These are phyloP conservation scores for Oasisia sp. DNA, from an alignment of 2,888 invertebrate species.

Conservation along the genomic window DNA sequence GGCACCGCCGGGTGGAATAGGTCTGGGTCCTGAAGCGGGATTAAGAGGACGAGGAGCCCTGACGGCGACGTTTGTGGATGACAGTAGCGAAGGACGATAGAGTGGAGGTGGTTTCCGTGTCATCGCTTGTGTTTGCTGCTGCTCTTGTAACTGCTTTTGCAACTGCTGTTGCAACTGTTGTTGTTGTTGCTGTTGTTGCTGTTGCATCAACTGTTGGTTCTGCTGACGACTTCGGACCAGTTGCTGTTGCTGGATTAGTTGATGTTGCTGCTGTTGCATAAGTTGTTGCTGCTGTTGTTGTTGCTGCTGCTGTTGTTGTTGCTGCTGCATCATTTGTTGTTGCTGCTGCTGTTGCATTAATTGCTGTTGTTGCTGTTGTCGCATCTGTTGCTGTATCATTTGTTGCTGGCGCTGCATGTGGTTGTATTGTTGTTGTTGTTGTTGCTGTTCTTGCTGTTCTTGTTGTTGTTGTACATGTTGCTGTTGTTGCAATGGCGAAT, in stretches of 20 bases:
- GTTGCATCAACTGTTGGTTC: neutral
- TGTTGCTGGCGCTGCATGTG: constrained; percentile 24
- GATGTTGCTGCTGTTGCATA: too few relatives aligned
- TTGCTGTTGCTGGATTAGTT: neutral
- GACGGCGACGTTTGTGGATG: neutral
- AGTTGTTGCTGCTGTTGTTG: too few relatives aligned
- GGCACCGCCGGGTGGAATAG: neutral
- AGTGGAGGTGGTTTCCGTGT: neutral
- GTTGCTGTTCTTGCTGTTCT: too few relatives aligned
- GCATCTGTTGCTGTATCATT: constrained; percentile 22
- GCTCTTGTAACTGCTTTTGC: neutral
- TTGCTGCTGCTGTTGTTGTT: neutral
- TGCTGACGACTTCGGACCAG: constrained; percentile 19
- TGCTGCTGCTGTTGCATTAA: constrained; percentile 28
- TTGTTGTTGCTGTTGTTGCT: neutral
- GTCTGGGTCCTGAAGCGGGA: neutral
- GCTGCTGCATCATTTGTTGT: constrained; percentile 25
- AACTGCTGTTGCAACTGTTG: neutral
- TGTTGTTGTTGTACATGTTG: constrained; percentile 14
- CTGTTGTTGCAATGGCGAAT: constrained; percentile 1
- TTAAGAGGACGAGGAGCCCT: neutral
- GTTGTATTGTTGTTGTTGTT: constrained; percentile 24
- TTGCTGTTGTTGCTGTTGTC: constrained; percentile 24
- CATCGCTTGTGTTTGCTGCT: neutral
- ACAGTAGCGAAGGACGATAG: neutral